A percentile compares a stretch with the other conserved stretches of the same genome.
These are phyloP conservation scores for Drosophila elegans DNA, from an alignment of 1,140 invertebrate species.

Conservation along the genomic window DNA sequence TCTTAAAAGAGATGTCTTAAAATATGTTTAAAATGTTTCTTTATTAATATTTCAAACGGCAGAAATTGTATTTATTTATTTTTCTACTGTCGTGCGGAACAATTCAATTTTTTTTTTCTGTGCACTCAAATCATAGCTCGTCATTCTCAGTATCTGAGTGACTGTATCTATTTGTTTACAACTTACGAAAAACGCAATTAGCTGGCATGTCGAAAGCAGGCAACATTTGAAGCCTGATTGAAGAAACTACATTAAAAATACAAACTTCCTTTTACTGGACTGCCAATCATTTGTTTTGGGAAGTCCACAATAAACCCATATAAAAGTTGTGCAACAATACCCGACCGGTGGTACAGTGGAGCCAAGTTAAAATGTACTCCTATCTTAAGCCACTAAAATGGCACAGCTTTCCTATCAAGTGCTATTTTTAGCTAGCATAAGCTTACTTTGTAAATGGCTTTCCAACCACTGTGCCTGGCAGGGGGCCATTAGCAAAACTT, in stretches of 20 bases:
- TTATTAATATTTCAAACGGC: no score
- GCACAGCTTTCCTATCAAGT: slow-evolving; percentile 11
- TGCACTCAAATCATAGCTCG: background rate
- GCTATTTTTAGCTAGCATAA: slow-evolving; percentile 15
- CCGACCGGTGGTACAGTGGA: slow-evolving; percentile 30
- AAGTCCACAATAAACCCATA: slow-evolving; percentile 76
- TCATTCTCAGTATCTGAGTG: background rate
- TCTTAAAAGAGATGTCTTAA: no score
- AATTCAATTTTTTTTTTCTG: background rate
- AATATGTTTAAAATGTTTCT: no score
- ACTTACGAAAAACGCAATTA: slow-evolving; percentile 79
- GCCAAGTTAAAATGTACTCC: slow-evolving; percentile 6
- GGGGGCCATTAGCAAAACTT: slow-evolving; percentile 67
- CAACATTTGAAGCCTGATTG: slow-evolving; percentile 40
- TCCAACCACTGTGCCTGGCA: slow-evolving; percentile 52
- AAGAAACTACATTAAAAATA: slow-evolving; percentile 63
- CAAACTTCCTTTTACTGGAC: slow-evolving; percentile 67
- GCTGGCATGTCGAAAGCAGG: slow-evolving; percentile 71
- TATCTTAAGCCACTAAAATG: background rate
- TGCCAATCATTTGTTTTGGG: slow-evolving; percentile 64
- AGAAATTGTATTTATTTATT: no score
- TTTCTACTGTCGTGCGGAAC: background rate
- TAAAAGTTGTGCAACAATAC: slow-evolving; percentile 66
- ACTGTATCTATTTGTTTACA: slow-evolving; percentile 55
- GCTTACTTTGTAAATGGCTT: slow-evolving; percentile 8